Evolutionary conservation across 2,113 vertebrate species (phyloP).

Genomic region (Platysternon megacephalum): DNA sequence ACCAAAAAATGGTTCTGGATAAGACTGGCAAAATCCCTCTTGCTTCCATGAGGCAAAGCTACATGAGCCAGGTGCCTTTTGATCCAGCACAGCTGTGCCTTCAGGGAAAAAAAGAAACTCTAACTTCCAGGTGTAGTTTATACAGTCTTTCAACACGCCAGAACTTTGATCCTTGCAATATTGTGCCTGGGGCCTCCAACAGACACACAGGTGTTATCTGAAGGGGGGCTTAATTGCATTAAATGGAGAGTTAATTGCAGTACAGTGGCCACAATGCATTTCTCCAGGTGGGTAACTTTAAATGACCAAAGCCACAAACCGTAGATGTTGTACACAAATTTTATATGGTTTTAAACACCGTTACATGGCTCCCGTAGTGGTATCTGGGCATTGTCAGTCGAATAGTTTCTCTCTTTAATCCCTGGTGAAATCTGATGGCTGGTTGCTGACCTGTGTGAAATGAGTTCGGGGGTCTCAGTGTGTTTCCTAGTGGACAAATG

Average conservation of each 20-base stretch:
- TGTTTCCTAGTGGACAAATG: not conserved
- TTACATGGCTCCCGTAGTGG: not conserved
- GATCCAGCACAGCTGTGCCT: not conserved
- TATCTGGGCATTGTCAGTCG: rapidly evolving
- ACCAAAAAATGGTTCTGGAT: conserved; percentile 96
- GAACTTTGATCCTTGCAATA: not conserved
- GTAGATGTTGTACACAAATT: not conserved
- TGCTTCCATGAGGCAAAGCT: conserved; percentile 77
- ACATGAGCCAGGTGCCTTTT: not conserved
- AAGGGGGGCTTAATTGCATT: not conserved
- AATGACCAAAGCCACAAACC: not conserved
- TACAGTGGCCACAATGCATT: not conserved
- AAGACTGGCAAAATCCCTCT: conserved; percentile 91
- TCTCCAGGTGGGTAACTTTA: not conserved
- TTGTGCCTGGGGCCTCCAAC: not conserved
- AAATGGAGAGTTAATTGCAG: not conserved
- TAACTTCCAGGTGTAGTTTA: not conserved
- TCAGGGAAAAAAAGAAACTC: not conserved
- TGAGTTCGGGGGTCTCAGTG: not conserved
- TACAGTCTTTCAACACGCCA: not conserved
- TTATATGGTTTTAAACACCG: not conserved
- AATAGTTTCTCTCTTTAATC: not conserved
- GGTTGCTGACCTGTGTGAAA: not conserved
- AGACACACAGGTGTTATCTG: not conserved
- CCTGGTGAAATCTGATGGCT: not conserved